These are phyloP conservation scores for Todiramphus chloris DNA, from an alignment of 2,113 vertebrate species.

Conservation along the genomic window DNA sequence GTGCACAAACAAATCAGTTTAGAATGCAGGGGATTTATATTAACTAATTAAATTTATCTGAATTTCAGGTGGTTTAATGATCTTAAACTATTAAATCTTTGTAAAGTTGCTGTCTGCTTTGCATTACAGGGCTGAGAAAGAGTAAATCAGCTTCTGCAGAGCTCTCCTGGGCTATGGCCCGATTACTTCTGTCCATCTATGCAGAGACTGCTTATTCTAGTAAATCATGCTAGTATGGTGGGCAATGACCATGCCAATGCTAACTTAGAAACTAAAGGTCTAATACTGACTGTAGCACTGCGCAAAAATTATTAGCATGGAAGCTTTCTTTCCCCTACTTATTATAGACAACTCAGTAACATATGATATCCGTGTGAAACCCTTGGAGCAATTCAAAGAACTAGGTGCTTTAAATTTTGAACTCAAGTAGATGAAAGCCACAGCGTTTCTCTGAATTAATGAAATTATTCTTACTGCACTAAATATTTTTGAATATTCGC, in stretches of 20 bases:
- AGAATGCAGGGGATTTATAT: background rate
- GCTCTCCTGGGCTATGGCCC: background rate
- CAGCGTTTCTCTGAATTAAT: background rate
- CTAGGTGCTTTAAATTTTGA: background rate
- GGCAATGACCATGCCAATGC: background rate
- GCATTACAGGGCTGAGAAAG: background rate
- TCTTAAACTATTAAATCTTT: background rate
- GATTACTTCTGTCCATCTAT: background rate
- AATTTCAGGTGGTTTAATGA: background rate
- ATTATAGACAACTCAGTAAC: background rate
- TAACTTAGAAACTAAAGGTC: background rate
- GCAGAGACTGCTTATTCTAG: background rate
- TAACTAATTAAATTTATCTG: background rate
- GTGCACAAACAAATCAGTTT: background rate
- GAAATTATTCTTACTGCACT: background rate
- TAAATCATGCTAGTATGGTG: background rate
- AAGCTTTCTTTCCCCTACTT: background rate
- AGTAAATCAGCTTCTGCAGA: background rate
- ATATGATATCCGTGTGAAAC: fast-evolving
- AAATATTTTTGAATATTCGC: background rate
- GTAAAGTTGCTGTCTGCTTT: background rate
- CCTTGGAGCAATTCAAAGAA: background rate
- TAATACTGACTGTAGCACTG: background rate
- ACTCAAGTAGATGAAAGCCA: background rate
- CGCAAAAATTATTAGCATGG: background rate